phyloP scores from a whole-genome alignment of 2,113 vertebrate species.

The Laticauda laticaudata region DNA sequence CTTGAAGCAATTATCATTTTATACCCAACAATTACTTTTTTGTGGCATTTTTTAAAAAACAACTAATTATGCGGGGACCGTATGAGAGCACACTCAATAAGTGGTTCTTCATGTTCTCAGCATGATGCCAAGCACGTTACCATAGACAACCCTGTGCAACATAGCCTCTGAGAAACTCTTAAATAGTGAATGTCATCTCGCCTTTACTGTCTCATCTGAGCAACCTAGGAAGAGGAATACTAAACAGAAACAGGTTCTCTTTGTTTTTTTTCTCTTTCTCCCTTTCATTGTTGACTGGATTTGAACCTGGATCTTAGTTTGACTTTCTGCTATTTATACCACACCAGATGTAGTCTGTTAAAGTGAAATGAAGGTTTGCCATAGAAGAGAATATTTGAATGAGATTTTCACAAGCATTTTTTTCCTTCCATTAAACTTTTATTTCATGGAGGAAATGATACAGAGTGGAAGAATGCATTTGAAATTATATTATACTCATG shows the following conservation, averaged over 20 bases:
- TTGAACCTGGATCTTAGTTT: background rate
- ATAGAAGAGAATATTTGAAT: background rate
- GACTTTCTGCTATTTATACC: background rate
- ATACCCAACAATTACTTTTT: constrained; percentile 9
- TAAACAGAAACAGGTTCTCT: background rate
- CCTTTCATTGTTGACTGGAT: background rate
- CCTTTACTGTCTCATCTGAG: background rate
- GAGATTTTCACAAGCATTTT: background rate
- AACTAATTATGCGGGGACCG: background rate
- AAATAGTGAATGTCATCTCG: background rate
- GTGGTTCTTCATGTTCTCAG: background rate
- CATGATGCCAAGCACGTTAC: background rate
- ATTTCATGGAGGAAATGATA: background rate
- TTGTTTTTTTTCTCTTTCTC: background rate
- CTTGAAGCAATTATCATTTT: constrained; percentile 29
- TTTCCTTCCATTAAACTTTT: background rate
- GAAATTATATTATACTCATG: background rate
- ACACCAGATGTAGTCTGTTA: background rate
- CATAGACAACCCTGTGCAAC: background rate
- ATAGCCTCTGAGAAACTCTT: background rate
- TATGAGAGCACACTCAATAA: background rate
- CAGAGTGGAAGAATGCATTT: background rate
- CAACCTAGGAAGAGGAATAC: background rate
- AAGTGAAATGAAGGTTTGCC: background rate
- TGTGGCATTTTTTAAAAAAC: background rate